These are phyloP conservation scores for Eufriesea mexicana DNA, from an alignment of 1,140 invertebrate genomes.

Conservation along the genomic window DNA sequence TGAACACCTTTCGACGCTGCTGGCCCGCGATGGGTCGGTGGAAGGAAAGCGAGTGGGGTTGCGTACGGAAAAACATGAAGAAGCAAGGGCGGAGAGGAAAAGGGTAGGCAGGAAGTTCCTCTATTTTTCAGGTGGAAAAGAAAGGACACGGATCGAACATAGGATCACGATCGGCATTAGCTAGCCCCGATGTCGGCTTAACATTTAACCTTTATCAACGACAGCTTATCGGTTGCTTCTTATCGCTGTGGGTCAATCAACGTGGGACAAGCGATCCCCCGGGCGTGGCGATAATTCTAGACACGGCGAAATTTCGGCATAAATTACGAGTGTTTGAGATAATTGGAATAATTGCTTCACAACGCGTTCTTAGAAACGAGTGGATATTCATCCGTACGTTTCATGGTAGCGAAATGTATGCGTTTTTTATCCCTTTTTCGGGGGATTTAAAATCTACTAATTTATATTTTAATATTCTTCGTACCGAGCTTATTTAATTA, in stretches of 20 bases:
- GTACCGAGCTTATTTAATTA: not conserved
- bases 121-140: not conserved
- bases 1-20: slow-evolving; percentile 43
- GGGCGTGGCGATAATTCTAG: not conserved
- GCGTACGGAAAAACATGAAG: slow-evolving; percentile 7
- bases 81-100: not conserved
- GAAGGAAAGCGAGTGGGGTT: not conserved
- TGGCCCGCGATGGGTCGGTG: not conserved
- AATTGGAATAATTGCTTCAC: not conserved
- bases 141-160: not conserved
- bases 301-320: not conserved
- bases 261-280: not conserved
- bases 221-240: slow-evolving; percentile 23
- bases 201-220: slow-evolving; percentile 37
- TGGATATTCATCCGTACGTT: too few species aligned
- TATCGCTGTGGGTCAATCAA: slow-evolving; percentile 28
- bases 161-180: not conserved
- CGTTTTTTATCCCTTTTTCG: not conserved
- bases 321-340: not conserved
- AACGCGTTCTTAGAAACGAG: not conserved
- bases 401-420: too few species aligned
- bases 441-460: too few species aligned
- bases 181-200: not conserved
- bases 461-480: too few species aligned
- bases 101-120: too few species aligned